These are phyloP conservation scores for Dexiosoma caninum DNA, from an alignment of 2,888 invertebrate species.

Conservation along the genomic window DNA sequence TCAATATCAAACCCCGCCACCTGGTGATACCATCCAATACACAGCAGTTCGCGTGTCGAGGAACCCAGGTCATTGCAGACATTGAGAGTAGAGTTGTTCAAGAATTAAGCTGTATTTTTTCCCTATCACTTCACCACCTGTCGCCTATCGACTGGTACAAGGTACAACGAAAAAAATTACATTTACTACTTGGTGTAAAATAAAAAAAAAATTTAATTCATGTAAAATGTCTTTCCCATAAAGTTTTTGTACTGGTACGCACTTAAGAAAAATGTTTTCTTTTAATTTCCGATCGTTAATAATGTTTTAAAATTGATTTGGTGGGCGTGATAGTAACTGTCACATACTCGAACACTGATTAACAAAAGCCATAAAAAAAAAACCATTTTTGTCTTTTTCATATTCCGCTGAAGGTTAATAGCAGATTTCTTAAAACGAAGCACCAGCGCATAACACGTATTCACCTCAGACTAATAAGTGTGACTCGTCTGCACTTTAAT, in stretches of 20 bases:
- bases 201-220: neutral
- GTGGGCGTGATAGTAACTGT: slow-evolving; percentile 55
- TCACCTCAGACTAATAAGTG: neutral
- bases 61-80: no score
- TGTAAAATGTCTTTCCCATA: neutral
- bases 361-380: slow-evolving; percentile 28
- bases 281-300: slow-evolving; percentile 25
- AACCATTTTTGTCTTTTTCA: neutral
- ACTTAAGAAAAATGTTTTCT: neutral
- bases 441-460: neutral
- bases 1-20: no score
- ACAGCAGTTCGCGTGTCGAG: no score
- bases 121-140: no score
- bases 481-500: slow-evolving; percentile 17
- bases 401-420: slow-evolving; percentile 55
- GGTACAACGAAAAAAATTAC: no score
- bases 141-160: no score
- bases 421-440: neutral
- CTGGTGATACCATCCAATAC: no score
- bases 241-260: slow-evolving; percentile 13
- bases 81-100: no score
- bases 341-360: slow-evolving; percentile 49
- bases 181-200: no score
- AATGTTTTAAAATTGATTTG: slow-evolving; percentile 46
- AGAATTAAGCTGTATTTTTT: no score